Conservation (phyloP, 1,140 invertebrate species). For the Bombus haemorrhoidalis region DNA sequence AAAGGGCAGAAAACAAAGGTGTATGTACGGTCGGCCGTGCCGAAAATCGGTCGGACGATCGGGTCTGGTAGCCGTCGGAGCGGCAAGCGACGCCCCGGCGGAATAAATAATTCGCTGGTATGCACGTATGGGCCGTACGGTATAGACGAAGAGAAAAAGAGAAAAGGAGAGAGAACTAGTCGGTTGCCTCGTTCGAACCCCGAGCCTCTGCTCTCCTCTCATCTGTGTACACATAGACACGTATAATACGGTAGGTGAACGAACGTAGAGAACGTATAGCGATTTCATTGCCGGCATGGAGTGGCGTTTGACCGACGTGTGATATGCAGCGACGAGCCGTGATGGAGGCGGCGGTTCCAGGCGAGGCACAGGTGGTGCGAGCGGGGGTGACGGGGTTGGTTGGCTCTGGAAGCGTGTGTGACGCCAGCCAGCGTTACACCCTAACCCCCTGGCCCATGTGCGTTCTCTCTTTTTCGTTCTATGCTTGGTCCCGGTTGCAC, state of each 20-base stretch:
- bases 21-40: constrained; percentile 64
- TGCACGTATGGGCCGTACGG: constrained; percentile 42
- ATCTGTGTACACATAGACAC: constrained; percentile 33
- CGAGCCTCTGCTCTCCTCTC: background rate
- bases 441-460: constrained; percentile 43
- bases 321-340: constrained; percentile 73
- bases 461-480: constrained; percentile 68
- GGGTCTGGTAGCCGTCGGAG: constrained; percentile 65
- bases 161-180: constrained; percentile 1
- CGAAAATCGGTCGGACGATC: constrained; percentile 69
- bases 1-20: constrained; percentile 62
- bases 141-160: constrained; percentile 4
- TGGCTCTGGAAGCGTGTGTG: constrained; percentile 50
- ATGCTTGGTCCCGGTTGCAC: constrained; percentile 18
- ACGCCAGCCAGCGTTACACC: constrained; percentile 65
- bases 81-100: constrained; percentile 64
- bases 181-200: background rate
- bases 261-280: constrained; percentile 62
- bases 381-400: constrained; percentile 39
- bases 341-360: constrained; percentile 64
- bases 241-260: constrained; percentile 50
- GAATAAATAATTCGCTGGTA: constrained; percentile 70
- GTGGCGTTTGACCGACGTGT: constrained; percentile 78
- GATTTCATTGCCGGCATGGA: constrained; percentile 74
- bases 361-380: constrained; percentile 43